Base-by-base conservation (phyloP, 2,888 invertebrate genomes). In the Scaptomyza polygonia region DNA sequence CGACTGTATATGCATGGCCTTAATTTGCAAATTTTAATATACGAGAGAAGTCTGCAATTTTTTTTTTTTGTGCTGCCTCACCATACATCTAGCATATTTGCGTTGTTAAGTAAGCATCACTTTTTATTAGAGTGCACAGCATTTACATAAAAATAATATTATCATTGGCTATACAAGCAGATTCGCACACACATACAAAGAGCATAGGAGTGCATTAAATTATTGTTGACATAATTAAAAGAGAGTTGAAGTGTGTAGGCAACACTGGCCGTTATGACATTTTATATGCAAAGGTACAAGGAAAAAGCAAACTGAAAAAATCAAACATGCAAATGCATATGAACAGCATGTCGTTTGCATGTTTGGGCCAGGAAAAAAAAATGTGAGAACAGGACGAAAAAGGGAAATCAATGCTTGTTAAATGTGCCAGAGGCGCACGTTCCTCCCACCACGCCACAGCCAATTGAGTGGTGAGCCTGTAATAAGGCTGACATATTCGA, bases 221-320 rank as follows among this genome's bases (percentile, higher is more conserved):
- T 77, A 79, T 75, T 83, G 83, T 83, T 83, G 77, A 81, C 75
- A 70, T 79, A 72, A 77, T 70, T 77, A 71, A 77, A 74, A 67
- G 62, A 49, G 44, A 54, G 63, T 49, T 72, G 63, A 65, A 66
- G 55, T 56, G 73, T 57, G 54, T 59, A 75, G 68, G 64, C 64
- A 61, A 36, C 48, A 12, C 45, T 49, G 59, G 11, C 65, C 39
- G 42, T 21, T 7, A 25, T 29, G 51, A 27, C 56, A 51, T 58
- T 67, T 36, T 21, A 25, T 11, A 67, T 63, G 67, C 43, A 55
- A 47, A 30, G 34, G 34, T 21, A 14, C 21, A 36, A 18, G 32
- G 43, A 18, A 9, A 34, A 30, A 21, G 32, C 48, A 25, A 59
- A 8, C 34, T 34, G 36, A 12, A 42, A 49, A 34, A 40, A 27